Base-by-base conservation (phyloP, 2,113 vertebrate genomes). In the Serinus canaria region DNA sequence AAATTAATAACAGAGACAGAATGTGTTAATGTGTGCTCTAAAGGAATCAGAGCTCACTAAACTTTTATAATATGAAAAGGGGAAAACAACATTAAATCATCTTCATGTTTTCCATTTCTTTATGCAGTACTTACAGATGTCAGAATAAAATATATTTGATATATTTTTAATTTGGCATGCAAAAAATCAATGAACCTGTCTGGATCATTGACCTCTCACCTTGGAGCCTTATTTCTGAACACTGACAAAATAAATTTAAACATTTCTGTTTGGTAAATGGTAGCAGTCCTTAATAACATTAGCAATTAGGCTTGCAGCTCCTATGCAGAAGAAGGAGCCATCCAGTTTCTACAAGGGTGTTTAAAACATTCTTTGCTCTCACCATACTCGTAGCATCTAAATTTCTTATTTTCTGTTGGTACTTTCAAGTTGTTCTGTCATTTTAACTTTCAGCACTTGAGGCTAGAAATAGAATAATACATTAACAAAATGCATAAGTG, bases 381-480 rank as follows among this genome's bases (percentile, higher is more conserved):
- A 83, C 50, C 13, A 62, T 88, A 78, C 43, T 93, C 70, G 59
- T 63, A 47, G 18, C 52, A 93, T 94, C 95, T 78, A 83, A 78
- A 83, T 97, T 97, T 94, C 74, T 33, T 93, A 74, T 97, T 93
- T 97, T 68, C 52, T 88, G 78, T 91, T 90, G 69, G 41, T 63
- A 83, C 88, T 95, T 96, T 95, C 93, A 95, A 78, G 94, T 90
- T 94, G 44, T 63, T 94, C 86, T 95, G 90, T 94, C 92, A 95
- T 96, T 95, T 97, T 96, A 96, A 96, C 44, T 81, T 68, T 84
- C 80, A 92, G 74, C 77, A 94, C 83, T 96, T 66, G 52, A 96
- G 80, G 72, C 67, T 92, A 94, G 83, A 94, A 94, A 96, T 68
- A 91, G 82, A 96, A 94, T 92, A 94, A 96, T 94, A 83, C 67